Percentiles rank a stretch among this genome's conserved stretches.
Conservation (phyloP, 2,113 vertebrate genomes). For the Malurus elegans region DNA sequence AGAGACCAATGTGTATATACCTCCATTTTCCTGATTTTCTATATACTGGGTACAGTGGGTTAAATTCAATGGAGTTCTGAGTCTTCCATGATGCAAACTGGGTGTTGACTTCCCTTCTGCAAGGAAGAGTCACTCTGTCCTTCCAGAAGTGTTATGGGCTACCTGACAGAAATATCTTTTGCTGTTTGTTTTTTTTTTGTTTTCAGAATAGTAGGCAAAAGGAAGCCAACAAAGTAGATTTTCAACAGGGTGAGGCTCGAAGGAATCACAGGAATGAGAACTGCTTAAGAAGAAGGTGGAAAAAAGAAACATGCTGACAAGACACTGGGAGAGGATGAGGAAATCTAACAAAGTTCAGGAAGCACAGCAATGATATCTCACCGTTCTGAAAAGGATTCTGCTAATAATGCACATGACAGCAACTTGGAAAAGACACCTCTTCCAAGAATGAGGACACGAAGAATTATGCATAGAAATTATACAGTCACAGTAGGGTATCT, state of each 20-base stretch:
- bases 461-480: not conserved
- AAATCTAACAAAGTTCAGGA: not conserved
- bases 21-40: not conserved
- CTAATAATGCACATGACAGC: not conserved
- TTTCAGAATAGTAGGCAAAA: not conserved
- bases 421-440: not conserved
- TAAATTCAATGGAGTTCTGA: not conserved
- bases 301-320: not conserved
- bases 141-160: not conserved
- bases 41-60: not conserved
- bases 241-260: not conserved
- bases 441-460: rapidly evolving
- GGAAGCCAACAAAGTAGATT: not conserved
- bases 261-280: not conserved
- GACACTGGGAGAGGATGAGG: not conserved
- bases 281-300: not conserved
- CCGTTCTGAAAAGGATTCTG: not conserved
- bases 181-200: not conserved
- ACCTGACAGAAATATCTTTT: not conserved
- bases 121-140: not conserved
- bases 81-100: not conserved
- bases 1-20: not conserved
- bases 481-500: not conserved
- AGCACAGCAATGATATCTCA: not conserved
- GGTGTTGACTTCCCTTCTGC: not conserved